Base-by-base conservation (phyloP, 2,113 vertebrate species). In the Jacana jacana region DNA sequence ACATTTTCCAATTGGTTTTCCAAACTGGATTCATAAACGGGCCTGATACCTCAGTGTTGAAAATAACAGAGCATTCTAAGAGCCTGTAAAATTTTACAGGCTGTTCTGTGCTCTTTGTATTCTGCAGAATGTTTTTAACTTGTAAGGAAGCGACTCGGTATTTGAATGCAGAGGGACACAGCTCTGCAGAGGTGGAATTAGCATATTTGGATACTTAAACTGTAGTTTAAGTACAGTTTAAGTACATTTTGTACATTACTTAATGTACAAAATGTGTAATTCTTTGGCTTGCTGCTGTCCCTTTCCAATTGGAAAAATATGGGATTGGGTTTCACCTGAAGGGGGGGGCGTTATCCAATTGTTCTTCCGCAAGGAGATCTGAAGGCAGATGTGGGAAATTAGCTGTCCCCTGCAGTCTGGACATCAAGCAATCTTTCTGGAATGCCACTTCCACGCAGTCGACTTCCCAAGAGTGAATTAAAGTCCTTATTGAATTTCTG, bases 401-500 rank as follows among this genome's bases (percentile, higher is more conserved):
- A 96, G 69, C 85, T 96, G 85, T 92, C 91, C 83, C 35, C 69
- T 91, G 8, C 78, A 76, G 76, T 95, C 82, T 93, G 85, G 55
- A 86, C 80, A 94, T 93, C 44, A 89, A 89, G 28, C 40, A 82
- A 15, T 97, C 85, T 95, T 95, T 95, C 90, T 65, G 75, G 79
- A 92, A 75, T 91, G 58, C 54, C 35, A 54, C 73, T 96, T 97
- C 93, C 81, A 60, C 87, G 83, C 71, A 73, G 58, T 76, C 48
- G 84, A 88, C 33, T 37, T 61, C 90, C 57, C 63, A 92, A 71
- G 76, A 96, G 92, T 89, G 91, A 97, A 96, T 96, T 97, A 96
- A 97, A 98, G 93, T 94, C 92, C 76, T 70, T 97, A 92, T 57
- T 95, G 79, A 94, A 91, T 96, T 98, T 71, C 88, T 97, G 78